Evolutionary conservation across 2,113 vertebrate species (phyloP).

Genomic region (Lophochroa leadbeateri): DNA sequence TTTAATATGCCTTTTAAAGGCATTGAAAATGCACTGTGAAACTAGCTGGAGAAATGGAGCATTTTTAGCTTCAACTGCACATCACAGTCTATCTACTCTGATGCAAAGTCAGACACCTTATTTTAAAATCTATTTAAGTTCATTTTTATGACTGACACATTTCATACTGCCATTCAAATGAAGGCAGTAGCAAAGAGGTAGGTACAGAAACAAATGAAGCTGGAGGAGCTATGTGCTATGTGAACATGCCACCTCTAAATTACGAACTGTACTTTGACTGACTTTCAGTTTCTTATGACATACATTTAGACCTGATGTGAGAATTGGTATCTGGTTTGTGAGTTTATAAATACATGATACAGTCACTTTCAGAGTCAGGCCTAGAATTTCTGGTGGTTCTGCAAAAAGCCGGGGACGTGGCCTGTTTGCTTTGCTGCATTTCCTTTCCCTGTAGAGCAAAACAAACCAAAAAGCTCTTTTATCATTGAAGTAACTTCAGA

Average conservation of each 20-base stretch:
- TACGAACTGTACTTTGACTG: neutral
- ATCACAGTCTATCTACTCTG: neutral
- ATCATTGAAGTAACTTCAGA: neutral
- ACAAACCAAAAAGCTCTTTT: neutral
- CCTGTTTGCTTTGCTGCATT: neutral
- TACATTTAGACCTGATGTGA: neutral
- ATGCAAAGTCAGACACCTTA: neutral
- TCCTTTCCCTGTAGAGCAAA: slow-evolving; percentile 1
- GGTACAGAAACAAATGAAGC: neutral
- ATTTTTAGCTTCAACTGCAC: neutral
- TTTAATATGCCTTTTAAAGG: neutral
- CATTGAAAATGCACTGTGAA: neutral
- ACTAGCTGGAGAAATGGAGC: neutral
- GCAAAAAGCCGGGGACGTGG: slow-evolving; percentile 8
- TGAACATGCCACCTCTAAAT: neutral
- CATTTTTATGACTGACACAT: neutral
- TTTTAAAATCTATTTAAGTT: neutral
- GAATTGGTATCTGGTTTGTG: neutral
- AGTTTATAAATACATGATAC: neutral
- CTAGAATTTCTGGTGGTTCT: slow-evolving; percentile 17
- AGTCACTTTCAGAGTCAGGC: neutral
- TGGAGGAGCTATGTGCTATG: neutral
- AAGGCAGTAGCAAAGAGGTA: slow-evolving; percentile 19
- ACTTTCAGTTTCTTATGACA: neutral
- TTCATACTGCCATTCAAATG: neutral